These are phyloP conservation scores for Sylvilagus floridanus DNA, from an alignment of 2,797 vertebrate genomes.

Conservation along the genomic window DNA sequence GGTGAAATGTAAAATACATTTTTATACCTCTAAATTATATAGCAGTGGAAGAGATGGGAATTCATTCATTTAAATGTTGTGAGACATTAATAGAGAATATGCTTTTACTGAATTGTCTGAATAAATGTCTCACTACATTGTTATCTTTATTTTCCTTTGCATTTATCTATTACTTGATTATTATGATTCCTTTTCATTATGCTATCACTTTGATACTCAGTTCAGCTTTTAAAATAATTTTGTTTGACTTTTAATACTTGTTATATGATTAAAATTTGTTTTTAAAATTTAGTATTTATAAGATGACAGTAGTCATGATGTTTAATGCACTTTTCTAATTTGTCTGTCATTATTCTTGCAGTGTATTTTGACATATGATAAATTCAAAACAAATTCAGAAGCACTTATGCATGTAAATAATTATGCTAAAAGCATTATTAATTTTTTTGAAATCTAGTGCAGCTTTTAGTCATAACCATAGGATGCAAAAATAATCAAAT, in stretches of 20 bases:
- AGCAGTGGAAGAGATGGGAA: not conserved
- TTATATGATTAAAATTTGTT: constrained; percentile 63
- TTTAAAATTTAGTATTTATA: constrained; percentile 59
- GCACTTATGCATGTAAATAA: constrained; percentile 77
- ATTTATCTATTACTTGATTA: constrained; percentile 56
- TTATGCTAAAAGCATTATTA: constrained; percentile 72
- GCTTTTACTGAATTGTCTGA: not conserved
- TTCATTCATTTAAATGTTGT: not conserved
- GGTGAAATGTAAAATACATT: not conserved
- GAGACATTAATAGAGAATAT: not conserved
- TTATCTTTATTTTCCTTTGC: constrained; percentile 44
- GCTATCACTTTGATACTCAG: constrained; percentile 25
- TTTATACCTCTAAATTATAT: not conserved
- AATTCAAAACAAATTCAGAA: constrained; percentile 69
- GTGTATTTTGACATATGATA: constrained; percentile 64
- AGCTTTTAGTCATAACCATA: constrained; percentile 60
- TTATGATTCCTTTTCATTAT: constrained; percentile 66
- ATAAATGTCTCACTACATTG: not conserved
- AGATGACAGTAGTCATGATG: constrained; percentile 11
- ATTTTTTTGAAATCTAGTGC: constrained; percentile 61
- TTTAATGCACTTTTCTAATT: constrained; percentile 68
- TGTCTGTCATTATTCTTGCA: constrained; percentile 62
- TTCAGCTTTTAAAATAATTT: constrained; percentile 73
- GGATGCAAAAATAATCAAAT: constrained; percentile 51
- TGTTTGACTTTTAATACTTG: constrained; percentile 56